These are phyloP conservation scores for Empis livida DNA, from an alignment of 2,888 invertebrate genomes.

Conservation along the genomic window DNA sequence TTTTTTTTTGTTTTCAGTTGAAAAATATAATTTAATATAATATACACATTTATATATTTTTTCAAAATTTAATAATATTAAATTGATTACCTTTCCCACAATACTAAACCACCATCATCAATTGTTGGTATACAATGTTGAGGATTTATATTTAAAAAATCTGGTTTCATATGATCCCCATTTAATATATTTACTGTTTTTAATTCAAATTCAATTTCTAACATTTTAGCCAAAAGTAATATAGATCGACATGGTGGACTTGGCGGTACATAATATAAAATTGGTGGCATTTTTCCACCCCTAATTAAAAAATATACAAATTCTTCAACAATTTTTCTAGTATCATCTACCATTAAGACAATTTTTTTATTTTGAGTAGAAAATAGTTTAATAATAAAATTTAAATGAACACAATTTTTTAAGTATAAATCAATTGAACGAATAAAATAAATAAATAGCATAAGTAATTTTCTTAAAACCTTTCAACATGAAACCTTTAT, in stretches of 20 bases:
- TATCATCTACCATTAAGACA: slow-evolving; percentile 21
- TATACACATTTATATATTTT: no score
- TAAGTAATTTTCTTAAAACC: no score
- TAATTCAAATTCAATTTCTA: slow-evolving; percentile 46
- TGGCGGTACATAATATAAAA: slow-evolving; percentile 42
- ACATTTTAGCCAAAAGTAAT: slow-evolving; percentile 43
- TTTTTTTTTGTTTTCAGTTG: background rate
- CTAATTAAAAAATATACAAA: slow-evolving; percentile 35
- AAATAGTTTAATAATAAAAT: background rate
- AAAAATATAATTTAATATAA: slow-evolving; percentile 1
- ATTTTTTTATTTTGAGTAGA: background rate
- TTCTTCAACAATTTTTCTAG: slow-evolving; percentile 33
- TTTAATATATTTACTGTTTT: slow-evolving; percentile 42
- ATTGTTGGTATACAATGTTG: slow-evolving; percentile 46
- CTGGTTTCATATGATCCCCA: slow-evolving; percentile 46
- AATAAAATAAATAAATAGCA: no score
- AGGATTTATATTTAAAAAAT: slow-evolving; percentile 42
- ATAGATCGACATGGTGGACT: slow-evolving; percentile 49
- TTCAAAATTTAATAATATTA: no score
- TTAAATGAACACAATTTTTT: background rate
- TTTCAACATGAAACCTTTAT: no score
- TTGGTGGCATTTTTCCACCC: slow-evolving; percentile 33
- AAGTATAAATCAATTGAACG: background rate
- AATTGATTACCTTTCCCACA: slow-evolving; percentile 43
- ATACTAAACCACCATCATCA: slow-evolving; percentile 41